Conservation (phyloP, 2,888 invertebrate species). For the Buathra laborator region DNA sequence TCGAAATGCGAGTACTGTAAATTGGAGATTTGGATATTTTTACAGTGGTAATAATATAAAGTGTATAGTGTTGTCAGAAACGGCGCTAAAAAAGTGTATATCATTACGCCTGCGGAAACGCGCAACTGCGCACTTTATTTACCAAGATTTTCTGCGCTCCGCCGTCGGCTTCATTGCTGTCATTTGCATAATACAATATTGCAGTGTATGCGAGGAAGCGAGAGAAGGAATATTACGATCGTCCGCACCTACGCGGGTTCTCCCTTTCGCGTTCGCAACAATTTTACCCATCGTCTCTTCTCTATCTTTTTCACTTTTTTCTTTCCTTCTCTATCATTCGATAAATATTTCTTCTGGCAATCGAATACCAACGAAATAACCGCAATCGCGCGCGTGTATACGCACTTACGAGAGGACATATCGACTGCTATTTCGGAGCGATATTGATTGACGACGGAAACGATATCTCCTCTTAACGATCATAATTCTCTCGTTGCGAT, state of each 20-base stretch:
- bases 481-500: constrained; percentile 14
- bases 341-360: constrained; percentile 45
- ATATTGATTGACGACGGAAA: constrained; percentile 59
- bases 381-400: not conserved
- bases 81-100: constrained; percentile 28
- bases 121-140: constrained; percentile 31
- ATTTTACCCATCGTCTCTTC: constrained; percentile 14
- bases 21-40: no score
- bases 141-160: constrained; percentile 44
- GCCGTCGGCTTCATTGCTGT: constrained; percentile 71
- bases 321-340: constrained; percentile 23
- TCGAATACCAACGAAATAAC: constrained; percentile 12
- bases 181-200: constrained; percentile 76
- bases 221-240: constrained; percentile 56
- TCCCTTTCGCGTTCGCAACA: constrained; percentile 28
- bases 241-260: constrained; percentile 65
- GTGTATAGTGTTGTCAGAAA: constrained; percentile 6
- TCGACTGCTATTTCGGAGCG: not conserved
- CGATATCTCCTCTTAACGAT: constrained; percentile 31
- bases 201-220: constrained; percentile 54
- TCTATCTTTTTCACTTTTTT: constrained; percentile 11
- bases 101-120: constrained; percentile 28
- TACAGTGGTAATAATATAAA: no score
- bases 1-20: no score
- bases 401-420: not conserved